Evolutionary conservation across 2,797 vertebrate species (phyloP).

Genomic region (Trematomus bernacchii): DNA sequence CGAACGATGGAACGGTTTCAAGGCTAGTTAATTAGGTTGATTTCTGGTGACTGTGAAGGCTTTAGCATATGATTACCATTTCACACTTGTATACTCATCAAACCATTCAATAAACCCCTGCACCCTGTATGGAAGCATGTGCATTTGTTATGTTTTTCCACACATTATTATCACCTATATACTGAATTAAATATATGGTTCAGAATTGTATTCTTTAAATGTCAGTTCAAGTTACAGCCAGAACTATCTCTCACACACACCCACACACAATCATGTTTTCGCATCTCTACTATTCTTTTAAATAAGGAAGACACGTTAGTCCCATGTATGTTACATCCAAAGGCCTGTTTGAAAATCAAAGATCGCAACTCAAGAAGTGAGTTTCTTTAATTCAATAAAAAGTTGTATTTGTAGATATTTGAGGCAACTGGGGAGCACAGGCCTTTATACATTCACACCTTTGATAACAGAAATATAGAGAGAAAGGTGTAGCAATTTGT

Average conservation of each 20-base stretch:
- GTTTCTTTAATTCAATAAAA: constrained; percentile 40
- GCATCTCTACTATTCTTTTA: constrained; percentile 24
- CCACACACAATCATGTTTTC: not conserved
- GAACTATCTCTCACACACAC: not conserved
- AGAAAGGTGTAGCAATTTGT: not conserved
- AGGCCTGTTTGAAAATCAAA: constrained; percentile 39
- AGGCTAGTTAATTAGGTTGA: not conserved
- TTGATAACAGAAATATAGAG: constrained; percentile 14
- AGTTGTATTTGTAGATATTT: constrained; percentile 29
- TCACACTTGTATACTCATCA: constrained; percentile 6
- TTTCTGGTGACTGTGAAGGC: not conserved
- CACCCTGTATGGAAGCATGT: not conserved
- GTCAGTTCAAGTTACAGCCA: not conserved
- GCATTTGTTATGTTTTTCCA: not conserved
- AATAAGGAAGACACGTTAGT: constrained; percentile 35
- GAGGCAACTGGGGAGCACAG: constrained; percentile 12
- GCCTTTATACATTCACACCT: constrained; percentile 23
- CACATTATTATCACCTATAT: not conserved
- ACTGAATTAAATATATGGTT: no score
- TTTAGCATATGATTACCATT: constrained; percentile 15
- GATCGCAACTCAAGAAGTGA: constrained; percentile 8
- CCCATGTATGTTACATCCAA: constrained; percentile 25
- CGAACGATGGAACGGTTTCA: not conserved
- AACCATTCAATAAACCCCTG: not conserved
- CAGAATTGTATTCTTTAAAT: no score